phyloP scores from a whole-genome alignment of 2,888 invertebrate genomes.

The Craniophora ligustri region DNA sequence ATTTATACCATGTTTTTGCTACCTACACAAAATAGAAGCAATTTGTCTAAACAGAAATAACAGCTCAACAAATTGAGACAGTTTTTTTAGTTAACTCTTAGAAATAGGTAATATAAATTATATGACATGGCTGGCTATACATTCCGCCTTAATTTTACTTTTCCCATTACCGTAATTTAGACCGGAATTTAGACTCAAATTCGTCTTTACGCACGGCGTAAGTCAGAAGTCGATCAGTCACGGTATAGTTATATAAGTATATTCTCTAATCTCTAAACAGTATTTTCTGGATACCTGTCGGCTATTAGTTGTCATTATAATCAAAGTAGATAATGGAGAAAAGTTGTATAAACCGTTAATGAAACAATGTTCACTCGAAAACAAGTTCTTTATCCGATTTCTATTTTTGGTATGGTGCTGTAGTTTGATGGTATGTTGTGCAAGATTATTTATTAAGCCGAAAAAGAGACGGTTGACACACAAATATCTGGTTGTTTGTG shows the following conservation, averaged over 20 bases:
- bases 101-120: too few species aligned
- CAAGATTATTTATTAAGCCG: conserved; percentile 57
- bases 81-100: conserved; percentile 13
- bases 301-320: conserved; percentile 22
- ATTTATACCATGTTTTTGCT: conserved; percentile 31
- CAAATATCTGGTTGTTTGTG: conserved; percentile 54
- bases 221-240: too few species aligned
- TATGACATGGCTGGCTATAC: too few species aligned
- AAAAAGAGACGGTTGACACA: conserved; percentile 54
- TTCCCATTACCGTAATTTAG: too few species aligned
- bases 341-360: conserved; percentile 48
- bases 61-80: conserved; percentile 23
- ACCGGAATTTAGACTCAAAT: too few species aligned
- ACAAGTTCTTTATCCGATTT: conserved; percentile 54
- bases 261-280: too few species aligned
- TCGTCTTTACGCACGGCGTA: too few species aligned
- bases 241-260: too few species aligned
- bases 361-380: conserved; percentile 38
- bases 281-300: conserved; percentile 23
- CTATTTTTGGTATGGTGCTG: conserved; percentile 23
- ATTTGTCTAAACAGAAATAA: conserved; percentile 18
- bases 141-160: too few species aligned
- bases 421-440: conserved; percentile 39
- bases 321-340: conserved; percentile 47
- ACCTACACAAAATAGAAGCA: conserved; percentile 1